Base-by-base conservation (phyloP, 2,113 vertebrate genomes). In the Pao palembangensis region DNA sequence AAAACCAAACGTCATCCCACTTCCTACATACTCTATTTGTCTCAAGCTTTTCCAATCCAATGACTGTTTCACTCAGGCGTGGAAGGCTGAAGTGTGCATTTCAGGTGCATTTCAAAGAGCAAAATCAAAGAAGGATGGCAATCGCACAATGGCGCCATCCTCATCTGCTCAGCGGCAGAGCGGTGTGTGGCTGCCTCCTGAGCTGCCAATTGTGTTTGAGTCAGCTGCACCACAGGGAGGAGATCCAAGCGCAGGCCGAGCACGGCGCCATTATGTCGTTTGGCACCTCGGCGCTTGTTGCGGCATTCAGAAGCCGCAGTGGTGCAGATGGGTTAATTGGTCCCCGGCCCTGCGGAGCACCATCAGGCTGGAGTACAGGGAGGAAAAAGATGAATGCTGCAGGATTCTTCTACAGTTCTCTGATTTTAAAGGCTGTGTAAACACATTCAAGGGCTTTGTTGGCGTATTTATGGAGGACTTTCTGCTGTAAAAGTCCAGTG, bases 271-370 rank as follows among this genome's bases (percentile, higher is more conserved):
- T 75, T 70, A 65, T 67, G 64, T 64, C 51, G 58, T 66, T 56
- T 73, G 71, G 64, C 74, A 64, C 67, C 13, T 20, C 72, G 16
- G 61, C 51, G 71, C 73, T 64, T 52, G 71, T 75, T 71, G 66
- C 58, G 55, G 28, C 66, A 55, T 68, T 73, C 58, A 55, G 56
- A 61, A 19, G 42, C 59, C 58, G 23, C 67, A 19, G 25, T n/a
- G 77, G 60, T 63, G 53, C 65, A 48, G 52, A 51, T 38, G 75
- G 73, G 84, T 84, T 84, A 80, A 84, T 84, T 80, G 79, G 69
- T 75, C 77, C 61, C 61, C 54, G 75, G 70, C 76, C 41, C 51
- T 18, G 2, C 46, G 49, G 67, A 80, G 57, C 51, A 66, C 52
- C 57, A 59, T 60, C 25, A 73, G 70, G 57, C 49, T 46, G 1